These are phyloP conservation scores for Porites lobata DNA, from an alignment of 92 coral and sea anemone species.

Conservation along the genomic window DNA sequence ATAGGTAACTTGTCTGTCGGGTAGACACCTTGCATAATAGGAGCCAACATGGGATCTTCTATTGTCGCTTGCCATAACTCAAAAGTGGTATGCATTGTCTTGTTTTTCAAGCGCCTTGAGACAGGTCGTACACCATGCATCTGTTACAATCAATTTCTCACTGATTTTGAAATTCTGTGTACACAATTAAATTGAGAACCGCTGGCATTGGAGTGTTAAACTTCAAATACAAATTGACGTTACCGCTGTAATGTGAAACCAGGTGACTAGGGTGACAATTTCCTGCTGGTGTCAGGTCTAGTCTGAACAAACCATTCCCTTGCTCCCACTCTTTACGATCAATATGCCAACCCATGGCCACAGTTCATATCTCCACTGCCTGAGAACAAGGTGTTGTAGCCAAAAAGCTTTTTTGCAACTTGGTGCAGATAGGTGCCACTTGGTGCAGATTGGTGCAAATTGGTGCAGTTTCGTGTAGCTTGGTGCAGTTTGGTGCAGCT, in stretches of 20 bases:
- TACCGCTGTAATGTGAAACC: conserved; percentile 19
- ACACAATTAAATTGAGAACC: conserved; percentile 31
- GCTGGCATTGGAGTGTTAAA: not conserved
- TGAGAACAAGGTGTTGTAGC: conserved; percentile 26
- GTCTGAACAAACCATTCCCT: conserved; percentile 29
- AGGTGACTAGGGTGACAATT: conserved; percentile 4
- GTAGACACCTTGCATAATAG: conserved; percentile 27
- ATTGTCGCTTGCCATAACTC: conserved; percentile 6
- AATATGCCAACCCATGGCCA: conserved; percentile 10
- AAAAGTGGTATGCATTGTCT: conserved; percentile 1
- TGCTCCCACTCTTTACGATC: conserved; percentile 29
- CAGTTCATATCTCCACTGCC: conserved; percentile 40
- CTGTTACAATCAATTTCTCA: conserved; percentile 34
- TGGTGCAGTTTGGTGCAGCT: too few relatives aligned
- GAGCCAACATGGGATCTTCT: conserved; percentile 11
- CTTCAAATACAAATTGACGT: conserved; percentile 5
- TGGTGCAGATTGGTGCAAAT: too few relatives aligned
- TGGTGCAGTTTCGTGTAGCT: too few relatives aligned
- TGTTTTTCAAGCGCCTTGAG: not conserved
- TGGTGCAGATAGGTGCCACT: too few relatives aligned
- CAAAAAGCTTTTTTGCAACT: conserved; percentile 12
- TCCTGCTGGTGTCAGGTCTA: conserved; percentile 41
- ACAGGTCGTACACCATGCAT: conserved; percentile 16
- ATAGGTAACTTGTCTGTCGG: conserved; percentile 29
- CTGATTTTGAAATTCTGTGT: conserved; percentile 26